Conservation (phyloP, 2,888 invertebrate genomes). For the Camponotus fellah region DNA sequence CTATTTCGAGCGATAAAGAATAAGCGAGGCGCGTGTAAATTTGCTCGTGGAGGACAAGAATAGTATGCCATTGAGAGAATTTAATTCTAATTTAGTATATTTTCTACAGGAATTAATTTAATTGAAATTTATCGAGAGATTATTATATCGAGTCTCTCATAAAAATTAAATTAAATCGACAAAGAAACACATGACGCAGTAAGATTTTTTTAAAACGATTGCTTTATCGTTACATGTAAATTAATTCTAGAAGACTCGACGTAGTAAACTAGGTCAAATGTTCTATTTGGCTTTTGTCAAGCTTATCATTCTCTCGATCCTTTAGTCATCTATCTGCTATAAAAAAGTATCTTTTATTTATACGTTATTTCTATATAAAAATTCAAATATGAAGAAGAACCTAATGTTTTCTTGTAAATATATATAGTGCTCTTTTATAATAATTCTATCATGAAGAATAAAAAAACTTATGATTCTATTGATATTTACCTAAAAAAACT, state of each 20-base stretch:
- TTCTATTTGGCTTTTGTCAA: slow-evolving; percentile 30
- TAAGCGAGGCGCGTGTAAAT: background rate
- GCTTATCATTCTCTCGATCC: slow-evolving; percentile 33
- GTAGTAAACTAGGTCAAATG: slow-evolving; percentile 28
- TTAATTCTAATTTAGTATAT: background rate
- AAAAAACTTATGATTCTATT: background rate
- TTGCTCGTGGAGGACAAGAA: background rate
- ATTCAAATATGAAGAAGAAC: background rate
- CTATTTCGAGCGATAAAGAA: slow-evolving; percentile 32
- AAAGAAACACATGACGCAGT: background rate
- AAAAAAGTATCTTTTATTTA: background rate
- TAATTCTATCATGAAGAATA: background rate
- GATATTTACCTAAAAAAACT: slow-evolving; percentile 1
- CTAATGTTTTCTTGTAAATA: background rate
- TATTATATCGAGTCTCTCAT: background rate
- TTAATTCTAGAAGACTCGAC: slow-evolving; percentile 8
- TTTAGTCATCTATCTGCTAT: background rate
- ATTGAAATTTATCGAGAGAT: background rate
- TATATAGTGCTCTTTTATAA: background rate
- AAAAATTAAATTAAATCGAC: background rate
- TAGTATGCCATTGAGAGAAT: background rate
- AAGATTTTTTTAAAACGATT: background rate
- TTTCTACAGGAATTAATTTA: background rate
- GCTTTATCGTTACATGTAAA: slow-evolving; percentile 23
- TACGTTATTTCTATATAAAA: background rate